Conservation (phyloP, 2,797 vertebrate genomes). For the Danio aesculapii region DNA sequence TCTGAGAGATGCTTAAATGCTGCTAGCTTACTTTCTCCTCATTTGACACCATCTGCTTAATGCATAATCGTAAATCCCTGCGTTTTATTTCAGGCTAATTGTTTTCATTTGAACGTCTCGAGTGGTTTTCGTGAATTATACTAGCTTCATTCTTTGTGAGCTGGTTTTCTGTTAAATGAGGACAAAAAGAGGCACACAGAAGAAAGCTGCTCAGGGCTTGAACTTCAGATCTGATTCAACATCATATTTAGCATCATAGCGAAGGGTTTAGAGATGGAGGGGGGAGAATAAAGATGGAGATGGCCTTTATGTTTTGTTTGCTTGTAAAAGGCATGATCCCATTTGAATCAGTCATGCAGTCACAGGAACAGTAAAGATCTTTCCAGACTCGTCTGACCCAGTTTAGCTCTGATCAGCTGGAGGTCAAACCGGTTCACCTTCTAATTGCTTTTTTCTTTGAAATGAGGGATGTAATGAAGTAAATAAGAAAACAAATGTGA, state of each 20-base stretch:
- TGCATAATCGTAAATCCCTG: background rate
- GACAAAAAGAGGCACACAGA: background rate
- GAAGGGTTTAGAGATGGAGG: background rate
- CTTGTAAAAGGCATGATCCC: background rate
- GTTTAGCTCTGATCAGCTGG: constrained; percentile 47
- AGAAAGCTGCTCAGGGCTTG: background rate
- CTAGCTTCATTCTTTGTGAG: background rate
- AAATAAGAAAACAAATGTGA: background rate
- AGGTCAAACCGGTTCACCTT: constrained; percentile 40
- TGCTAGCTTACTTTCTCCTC: background rate
- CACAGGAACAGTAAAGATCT: constrained; percentile 26
- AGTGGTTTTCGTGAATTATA: background rate
- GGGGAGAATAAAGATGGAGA: background rate
- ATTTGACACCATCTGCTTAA: background rate
- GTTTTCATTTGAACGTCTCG: background rate
- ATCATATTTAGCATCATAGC: background rate
- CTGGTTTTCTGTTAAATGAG: background rate
- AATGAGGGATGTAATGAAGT: background rate
- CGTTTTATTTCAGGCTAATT: background rate
- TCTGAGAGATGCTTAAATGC: constrained; percentile 1
- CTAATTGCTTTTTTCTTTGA: background rate
- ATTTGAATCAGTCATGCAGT: constrained; percentile 36
- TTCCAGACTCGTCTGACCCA: constrained; percentile 42
- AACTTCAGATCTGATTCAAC: background rate
- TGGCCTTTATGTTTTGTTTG: background rate